Percentiles rank a stretch among this genome's conserved stretches.
phyloP scores from a whole-genome alignment of 2,888 invertebrate species.

The Ormyrus pomaceus region DNA sequence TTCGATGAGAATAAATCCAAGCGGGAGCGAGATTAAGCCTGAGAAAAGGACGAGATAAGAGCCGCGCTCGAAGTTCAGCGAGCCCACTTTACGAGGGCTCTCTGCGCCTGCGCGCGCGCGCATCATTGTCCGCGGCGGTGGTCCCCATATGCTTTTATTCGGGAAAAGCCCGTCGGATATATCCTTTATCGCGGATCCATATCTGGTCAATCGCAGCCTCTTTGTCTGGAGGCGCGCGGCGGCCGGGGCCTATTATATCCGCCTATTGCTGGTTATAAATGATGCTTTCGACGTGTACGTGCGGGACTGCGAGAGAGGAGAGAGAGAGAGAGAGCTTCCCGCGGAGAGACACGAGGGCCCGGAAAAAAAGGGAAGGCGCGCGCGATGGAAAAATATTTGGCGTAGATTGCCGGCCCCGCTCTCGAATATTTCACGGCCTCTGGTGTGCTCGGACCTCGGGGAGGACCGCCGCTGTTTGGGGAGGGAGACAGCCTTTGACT shows the following conservation, averaged over 20 bases:
- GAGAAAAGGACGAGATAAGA: conserved; percentile 64
- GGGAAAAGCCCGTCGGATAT: neutral
- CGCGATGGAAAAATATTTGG: conserved; percentile 53
- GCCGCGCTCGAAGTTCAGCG: conserved; percentile 19
- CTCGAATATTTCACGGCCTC: conserved; percentile 57
- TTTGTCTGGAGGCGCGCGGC: conserved; percentile 22
- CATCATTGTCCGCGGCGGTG: conserved; percentile 30
- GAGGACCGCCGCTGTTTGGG: too few relatives aligned
- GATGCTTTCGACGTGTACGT: conserved; percentile 60
- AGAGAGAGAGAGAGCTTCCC: neutral
- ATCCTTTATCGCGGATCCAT: conserved; percentile 41
- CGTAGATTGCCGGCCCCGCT: conserved; percentile 59
- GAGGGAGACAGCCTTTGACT: conserved; percentile 66
- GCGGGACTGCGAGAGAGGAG: neutral
- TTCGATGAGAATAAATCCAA: neutral
- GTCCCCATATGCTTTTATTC: conserved; percentile 11
- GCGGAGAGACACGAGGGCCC: too few relatives aligned
- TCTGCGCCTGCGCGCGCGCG: neutral
- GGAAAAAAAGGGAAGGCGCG: neutral
- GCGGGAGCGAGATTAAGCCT: conserved; percentile 55
- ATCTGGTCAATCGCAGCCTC: conserved; percentile 39
- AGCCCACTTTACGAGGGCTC: neutral
- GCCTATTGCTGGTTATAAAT: conserved; percentile 63
- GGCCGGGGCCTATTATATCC: neutral
- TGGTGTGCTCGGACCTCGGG: neutral